Evolutionary conservation across 2,113 vertebrate species (phyloP), one percentile per base, ranked within the genome.

Genomic region (Scopus umbretta): DNA sequence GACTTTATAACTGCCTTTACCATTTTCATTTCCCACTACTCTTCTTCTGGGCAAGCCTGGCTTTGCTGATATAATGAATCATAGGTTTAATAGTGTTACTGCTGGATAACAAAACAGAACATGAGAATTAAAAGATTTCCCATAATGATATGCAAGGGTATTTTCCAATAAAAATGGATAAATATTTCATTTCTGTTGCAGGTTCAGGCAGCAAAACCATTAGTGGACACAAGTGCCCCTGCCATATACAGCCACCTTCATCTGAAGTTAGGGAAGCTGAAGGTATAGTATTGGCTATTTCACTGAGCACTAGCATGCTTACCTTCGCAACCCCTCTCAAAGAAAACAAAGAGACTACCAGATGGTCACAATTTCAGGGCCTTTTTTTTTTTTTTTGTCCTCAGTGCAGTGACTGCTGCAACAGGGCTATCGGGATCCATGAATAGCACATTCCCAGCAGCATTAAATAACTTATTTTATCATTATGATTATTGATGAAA

Each of bases 171-270:
- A 82, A 67, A 88, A 83, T 14, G 42, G 29, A 76, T 71, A 75
- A 88, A 65, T 23, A 32, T 65, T 88, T n/a, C 1, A 86, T 85
- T 92, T 92, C 50, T 94, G 19, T 96, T 96, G 10, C 85, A 99
- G 98, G 98, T 99, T 21, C 97, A 97, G 89, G 94, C 96, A 47
- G 98, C 97, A 67, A 98, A 97, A 96, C 59, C 98, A 32, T 86
- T 96, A 49, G 94, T 98, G 78, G 97, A 98, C 91, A 97, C 80
- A 7, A 65, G 32, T 25, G 52, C 97, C 73, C 98, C 98, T 14
- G 84, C 80, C 87, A 92, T 62, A 29, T 98, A 97, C 10, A 3
- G 30, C 52, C 98, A 98, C 91, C 89, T 98, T 62, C 58, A 91
- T n/a, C 73, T 97, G 86, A 99, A 98, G 34, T 80, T 97, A 63